Evolutionary conservation across 2,888 invertebrate genomes (phyloP), one percentile per base, ranked within the genome.

Genomic region (Sepiola atlantica): DNA sequence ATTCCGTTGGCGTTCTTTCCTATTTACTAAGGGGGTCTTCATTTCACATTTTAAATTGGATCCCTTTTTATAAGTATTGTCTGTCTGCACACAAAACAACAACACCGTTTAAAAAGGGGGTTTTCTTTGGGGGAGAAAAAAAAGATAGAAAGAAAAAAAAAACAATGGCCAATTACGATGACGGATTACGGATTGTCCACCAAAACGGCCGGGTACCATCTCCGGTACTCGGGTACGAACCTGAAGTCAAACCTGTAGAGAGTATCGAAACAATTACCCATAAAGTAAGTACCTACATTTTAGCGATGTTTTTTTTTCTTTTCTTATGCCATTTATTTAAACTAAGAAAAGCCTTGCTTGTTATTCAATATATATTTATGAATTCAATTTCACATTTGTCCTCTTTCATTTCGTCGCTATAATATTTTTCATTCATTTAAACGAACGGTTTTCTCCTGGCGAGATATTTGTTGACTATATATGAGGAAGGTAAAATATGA

Each of bases 251-350:
- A 35, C 91, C 91, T 35, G 91, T 91, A 18, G 91, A 91, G 91
- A 91, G 91, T 91, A 91, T 91, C 21, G 91, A 91, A 35, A 91
- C 35, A n/a, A 91, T 91, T 35, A 91, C 91, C 4, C 91, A 91
- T n/a, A 91, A 91, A 91, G 91, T 91, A 91, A 91, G 91, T 91
- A 35, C 32, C 10, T 61, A 61, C 24, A 45, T 55, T 55, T 20
- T 28, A 61, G 0, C 28, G 61, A 45, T 45, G 45, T 8, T 45
- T 45, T 45, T 45, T 8, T 8, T 8, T 8, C 8, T 45, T 45
- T 45, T 45, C 45, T 45, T 45, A 2, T 45, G 2, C 45, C n/a
- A n/a, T n/a, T n/a, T n/a, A n/a, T n/a, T n/a, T n/a, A n/a, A n/a
- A n/a, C n/a, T n/a, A n/a, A 57, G 57, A 57, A 16, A 18, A 24